Base-by-base conservation (phyloP, 2,797 vertebrate genomes). In the Mionectes olivaceus region DNA sequence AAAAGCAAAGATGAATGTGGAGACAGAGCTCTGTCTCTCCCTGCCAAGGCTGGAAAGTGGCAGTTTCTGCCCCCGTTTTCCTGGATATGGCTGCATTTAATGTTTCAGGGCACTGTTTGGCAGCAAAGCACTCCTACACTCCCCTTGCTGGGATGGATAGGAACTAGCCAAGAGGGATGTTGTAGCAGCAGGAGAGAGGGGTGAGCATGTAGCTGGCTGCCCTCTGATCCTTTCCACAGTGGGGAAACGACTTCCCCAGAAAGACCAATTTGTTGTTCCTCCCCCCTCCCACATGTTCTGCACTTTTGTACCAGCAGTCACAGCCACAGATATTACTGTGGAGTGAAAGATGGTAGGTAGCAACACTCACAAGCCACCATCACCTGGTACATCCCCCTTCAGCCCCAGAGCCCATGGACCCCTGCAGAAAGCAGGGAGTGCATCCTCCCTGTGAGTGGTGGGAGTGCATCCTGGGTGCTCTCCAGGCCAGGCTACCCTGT, bases 21-120 rank as follows among this genome's bases (percentile, higher is more conserved):
- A 75, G 83, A 52, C 16, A 35, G 61, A 78, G 53, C 71, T 90
- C 70, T 69, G 55, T 47, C n/a, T 88, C n/a, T 68, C 53, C 71
- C 60, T 87, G 87, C 81, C 70, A 60, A 63, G n/a, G 22, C 89
- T 61, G 69, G 57, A 15, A 67, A 82, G 79, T 6, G 4, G 67
- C 41, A 61, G 56, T 83, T 93, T 87, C 70, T 76, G 89, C 86
- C 44, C 64, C 61, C 0, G 0, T 83, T 93, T 90, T 77, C 52
- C 52, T 86, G 49, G 27, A 7, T 50, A 93, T 65, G 71, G 60
- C 56, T 46, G 19, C 6, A 9, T 90, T 83, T 76, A 35, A 32
- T 19, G 24, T 57, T 83, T 71, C 77, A 61, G 81, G 43, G 22
- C n/a, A 4, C 44, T 53, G 28, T 87, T 85, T 65, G 65, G 77